Base-by-base conservation (phyloP, 2,113 vertebrate species). In the Podocnemis expansa region DNA sequence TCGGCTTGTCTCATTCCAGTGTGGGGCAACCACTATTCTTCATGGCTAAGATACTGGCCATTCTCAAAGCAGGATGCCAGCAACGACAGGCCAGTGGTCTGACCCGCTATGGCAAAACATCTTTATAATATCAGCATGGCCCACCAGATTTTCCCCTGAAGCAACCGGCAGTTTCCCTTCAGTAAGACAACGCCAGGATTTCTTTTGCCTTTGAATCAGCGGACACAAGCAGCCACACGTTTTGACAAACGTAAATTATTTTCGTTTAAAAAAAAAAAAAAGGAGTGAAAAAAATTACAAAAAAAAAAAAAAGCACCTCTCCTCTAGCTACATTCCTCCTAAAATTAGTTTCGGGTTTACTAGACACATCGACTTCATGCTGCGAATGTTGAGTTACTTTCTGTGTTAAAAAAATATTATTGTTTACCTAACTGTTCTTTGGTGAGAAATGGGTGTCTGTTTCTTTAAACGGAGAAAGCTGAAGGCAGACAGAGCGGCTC, bases 401-500 rank as follows among this genome's bases (percentile, higher is more conserved):
- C 97, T 93, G 95, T 89, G 95, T 94, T 97, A 90, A 93, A 95
- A 96, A 97, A 96, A 96, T 96, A 96, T 95, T 96, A 96, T 93
- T 97, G 96, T 97, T 98, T 97, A 97, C 96, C 91, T 96, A 97
- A 96, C 10, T 73, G 93, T 95, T 97, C 97, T 93, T 93, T 63
- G 80, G 96, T 93, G 94, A 97, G 96, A 96, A 97, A 96, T 89
- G 92, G 80, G 88, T 91, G 93, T 96, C 96, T 98, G 96, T 85
- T 95, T 95, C 97, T 97, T 97, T 97, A 98, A 96, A 96, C 88
- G 91, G 93, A 94, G 89, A 55, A 2, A 93, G 80, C 90, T 5
- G 70, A 8, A 52, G 47, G 96, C 96, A 98, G 97, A 98, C 98
- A 96, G 95, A 96, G 93, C 1, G 97, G 96, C 97, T 98, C 97